These are phyloP conservation scores for Sebastes miniatus DNA, from an alignment of 2,797 vertebrate species.

Conservation along the genomic window DNA sequence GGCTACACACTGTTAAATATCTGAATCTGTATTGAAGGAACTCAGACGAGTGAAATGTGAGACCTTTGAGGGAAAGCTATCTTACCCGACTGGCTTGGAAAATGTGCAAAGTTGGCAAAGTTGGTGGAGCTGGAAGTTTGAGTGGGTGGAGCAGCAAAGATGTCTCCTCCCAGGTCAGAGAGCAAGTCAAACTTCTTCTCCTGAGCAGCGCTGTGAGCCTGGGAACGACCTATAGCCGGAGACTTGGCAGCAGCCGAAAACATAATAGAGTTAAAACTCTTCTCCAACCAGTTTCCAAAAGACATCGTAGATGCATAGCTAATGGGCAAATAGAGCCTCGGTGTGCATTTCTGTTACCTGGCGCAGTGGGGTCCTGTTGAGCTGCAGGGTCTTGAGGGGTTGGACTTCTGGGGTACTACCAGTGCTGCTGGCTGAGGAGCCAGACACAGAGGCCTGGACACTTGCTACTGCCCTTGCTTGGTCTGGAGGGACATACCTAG, in stretches of 20 bases:
- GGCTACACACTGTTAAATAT: not conserved
- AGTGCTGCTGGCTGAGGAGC: conserved; percentile 95
- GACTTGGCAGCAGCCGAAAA: conserved; percentile 77
- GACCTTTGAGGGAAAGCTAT: not conserved
- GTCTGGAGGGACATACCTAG: conserved; percentile 97
- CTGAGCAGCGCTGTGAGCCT: conserved; percentile 83
- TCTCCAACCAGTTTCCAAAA: not conserved
- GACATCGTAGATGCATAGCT: not conserved
- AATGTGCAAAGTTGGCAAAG: conserved; percentile 99
- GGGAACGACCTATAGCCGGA: conserved; percentile 87
- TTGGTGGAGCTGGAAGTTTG: conserved; percentile 89
- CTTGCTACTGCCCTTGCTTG: conserved; percentile 92
- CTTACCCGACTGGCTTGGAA: conserved; percentile 94
- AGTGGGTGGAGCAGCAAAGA: conserved; percentile 88
- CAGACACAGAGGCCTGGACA: conserved; percentile 93
- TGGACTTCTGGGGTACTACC: conserved; percentile 98
- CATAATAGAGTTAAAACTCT: not conserved
- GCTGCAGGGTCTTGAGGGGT: conserved; percentile 93
- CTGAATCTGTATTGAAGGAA: not conserved
- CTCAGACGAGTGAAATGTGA: not conserved
- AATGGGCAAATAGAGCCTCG: not conserved
- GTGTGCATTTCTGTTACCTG: conserved; percentile 81
- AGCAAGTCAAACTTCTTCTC: conserved; percentile 98
- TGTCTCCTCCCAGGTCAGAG: conserved; percentile 96
- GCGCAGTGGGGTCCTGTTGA: conserved; percentile 93